Percentiles rank a stretch among this genome's conserved stretches.
phyloP scores from a whole-genome alignment of 2,113 vertebrate genomes.

The Bufo bufo region DNA sequence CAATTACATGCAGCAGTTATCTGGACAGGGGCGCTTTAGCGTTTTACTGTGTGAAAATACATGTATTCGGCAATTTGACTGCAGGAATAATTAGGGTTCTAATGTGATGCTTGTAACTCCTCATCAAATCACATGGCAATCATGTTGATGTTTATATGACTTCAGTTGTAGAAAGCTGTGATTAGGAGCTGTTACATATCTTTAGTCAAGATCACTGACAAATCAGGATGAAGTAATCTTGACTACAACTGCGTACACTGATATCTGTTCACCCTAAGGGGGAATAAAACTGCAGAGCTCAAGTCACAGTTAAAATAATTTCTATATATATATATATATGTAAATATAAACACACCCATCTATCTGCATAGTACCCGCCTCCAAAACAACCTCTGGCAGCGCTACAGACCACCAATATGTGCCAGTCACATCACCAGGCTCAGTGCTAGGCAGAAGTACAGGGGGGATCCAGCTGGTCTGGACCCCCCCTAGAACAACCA shows the following conservation, averaged over 20 bases:
- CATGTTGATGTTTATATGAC: conserved; percentile 48
- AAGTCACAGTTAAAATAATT: not conserved
- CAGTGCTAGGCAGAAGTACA: too few species aligned
- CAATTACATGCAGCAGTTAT: conserved; percentile 70
- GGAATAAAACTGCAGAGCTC: not conserved
- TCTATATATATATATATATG: too few species aligned
- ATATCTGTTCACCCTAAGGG: not conserved
- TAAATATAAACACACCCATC: too few species aligned
- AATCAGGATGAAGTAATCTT: not conserved
- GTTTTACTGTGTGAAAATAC: conserved; percentile 8
- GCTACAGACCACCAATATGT: too few species aligned
- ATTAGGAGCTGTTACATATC: conserved; percentile 46
- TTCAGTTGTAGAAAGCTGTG: conserved; percentile 51
- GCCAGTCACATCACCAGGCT: too few species aligned
- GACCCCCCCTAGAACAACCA: too few species aligned
- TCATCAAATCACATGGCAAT: conserved; percentile 28
- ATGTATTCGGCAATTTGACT: conserved; percentile 19
- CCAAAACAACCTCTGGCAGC: too few species aligned
- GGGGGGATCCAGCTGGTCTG: too few species aligned
- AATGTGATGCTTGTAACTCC: not conserved
- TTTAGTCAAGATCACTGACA: conserved; percentile 31
- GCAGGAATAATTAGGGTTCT: conserved; percentile 3
- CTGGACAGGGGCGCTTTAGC: conserved; percentile 65
- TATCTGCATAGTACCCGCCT: too few species aligned
- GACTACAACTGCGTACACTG: not conserved